phyloP scores from a whole-genome alignment of 2,888 invertebrate genomes.

The Aleiodes leptofemur region DNA sequence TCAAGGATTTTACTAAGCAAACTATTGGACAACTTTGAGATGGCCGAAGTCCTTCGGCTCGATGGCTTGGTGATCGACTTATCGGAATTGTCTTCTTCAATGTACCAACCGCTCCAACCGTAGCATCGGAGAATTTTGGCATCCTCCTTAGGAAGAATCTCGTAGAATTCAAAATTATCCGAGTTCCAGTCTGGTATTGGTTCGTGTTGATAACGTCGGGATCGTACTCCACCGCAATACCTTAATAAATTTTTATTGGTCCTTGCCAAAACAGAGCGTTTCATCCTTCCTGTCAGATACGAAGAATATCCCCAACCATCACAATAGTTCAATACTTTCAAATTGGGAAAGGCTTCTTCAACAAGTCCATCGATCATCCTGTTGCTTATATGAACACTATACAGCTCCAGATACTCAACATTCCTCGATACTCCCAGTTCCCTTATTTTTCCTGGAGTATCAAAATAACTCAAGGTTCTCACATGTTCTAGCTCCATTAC shows the following conservation, averaged over 20 bases:
- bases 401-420: conserved; percentile 12
- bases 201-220: too few species aligned
- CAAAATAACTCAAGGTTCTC: background rate
- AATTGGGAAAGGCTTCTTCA: background rate
- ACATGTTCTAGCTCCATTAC: background rate
- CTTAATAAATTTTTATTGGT: background rate
- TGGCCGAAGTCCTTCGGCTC: background rate
- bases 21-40: background rate
- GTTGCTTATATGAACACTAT: background rate
- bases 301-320: background rate
- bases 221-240: background rate
- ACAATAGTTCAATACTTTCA: background rate
- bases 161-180: conserved; percentile 3
- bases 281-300: background rate
- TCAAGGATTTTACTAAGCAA: conserved; percentile 9
- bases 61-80: background rate
- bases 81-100: background rate
- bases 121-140: conserved; percentile 10
- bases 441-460: background rate
- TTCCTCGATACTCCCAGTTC: background rate
- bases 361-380: background rate
- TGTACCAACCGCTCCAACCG: conserved; percentile 21
- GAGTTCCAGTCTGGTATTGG: background rate
- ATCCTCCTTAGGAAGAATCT: background rate
- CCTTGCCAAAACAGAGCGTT: background rate